Evolutionary conservation across 2,888 invertebrate species (phyloP).

Genomic region (Nebria salina): DNA sequence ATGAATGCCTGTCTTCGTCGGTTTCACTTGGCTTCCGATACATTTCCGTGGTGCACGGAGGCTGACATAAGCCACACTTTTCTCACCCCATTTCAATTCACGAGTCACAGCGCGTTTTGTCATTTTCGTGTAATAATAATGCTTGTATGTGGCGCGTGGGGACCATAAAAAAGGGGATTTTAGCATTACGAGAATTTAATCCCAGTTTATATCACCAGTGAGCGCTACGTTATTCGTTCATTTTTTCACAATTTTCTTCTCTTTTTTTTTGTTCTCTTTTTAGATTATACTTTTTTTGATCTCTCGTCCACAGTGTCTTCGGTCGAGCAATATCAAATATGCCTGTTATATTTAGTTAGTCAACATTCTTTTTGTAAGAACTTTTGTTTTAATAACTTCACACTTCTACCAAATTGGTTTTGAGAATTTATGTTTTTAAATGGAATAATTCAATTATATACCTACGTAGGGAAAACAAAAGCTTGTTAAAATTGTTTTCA

Average conservation of each 20-base stretch:
- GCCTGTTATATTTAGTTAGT: background rate
- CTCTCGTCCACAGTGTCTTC: slow-evolving; percentile 20
- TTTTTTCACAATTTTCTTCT: slow-evolving; percentile 20
- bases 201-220: slow-evolving; percentile 50
- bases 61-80: slow-evolving; percentile 56
- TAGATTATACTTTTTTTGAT: slow-evolving; percentile 2
- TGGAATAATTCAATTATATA: background rate
- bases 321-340: background rate
- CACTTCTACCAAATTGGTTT: background rate
- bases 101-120: slow-evolving; percentile 53
- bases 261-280: slow-evolving; percentile 27
- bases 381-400: background rate
- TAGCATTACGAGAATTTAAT: slow-evolving; percentile 53
- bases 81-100: slow-evolving; percentile 59
- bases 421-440: background rate
- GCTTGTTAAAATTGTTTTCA: background rate
- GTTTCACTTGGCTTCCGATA: slow-evolving; percentile 8
- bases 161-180: slow-evolving; percentile 58
- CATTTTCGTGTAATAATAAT: slow-evolving; percentile 59
- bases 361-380: slow-evolving; percentile 14
- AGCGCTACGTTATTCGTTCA: slow-evolving; percentile 15
- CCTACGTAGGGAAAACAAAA: background rate
- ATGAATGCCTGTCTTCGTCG: background rate
- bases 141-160: slow-evolving; percentile 57
- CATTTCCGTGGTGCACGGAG: slow-evolving; percentile 33